Percentiles rank a stretch among this genome's conserved stretches.
phyloP scores from a whole-genome alignment of 2,888 invertebrate species.

The Tromatobia lineatoria region DNA sequence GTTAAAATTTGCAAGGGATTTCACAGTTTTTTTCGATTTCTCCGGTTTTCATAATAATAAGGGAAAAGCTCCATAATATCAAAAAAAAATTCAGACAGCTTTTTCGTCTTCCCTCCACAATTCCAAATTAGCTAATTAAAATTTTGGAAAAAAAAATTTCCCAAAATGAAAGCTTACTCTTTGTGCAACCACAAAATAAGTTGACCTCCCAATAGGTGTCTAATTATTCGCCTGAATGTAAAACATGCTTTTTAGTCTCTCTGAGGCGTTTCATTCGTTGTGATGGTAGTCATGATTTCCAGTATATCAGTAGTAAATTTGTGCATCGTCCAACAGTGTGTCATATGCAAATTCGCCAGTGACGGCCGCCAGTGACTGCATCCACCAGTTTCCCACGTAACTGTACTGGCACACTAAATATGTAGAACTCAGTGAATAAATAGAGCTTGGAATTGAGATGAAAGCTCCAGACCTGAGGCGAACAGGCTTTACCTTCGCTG shows the following conservation, averaged over 20 bases:
- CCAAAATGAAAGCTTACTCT: not conserved
- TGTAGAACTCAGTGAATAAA: conserved; percentile 30
- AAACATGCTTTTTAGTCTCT: not conserved
- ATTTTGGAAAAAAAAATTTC: no score
- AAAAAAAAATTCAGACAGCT: no score
- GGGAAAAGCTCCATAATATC: no score
- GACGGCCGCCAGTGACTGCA: conserved; percentile 15
- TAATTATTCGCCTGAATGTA: not conserved
- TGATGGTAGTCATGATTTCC: not conserved
- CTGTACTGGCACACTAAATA: conserved; percentile 28
- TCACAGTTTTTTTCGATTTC: no score
- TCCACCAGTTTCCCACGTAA: conserved; percentile 22
- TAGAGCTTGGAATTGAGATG: conserved; percentile 35
- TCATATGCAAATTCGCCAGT: conserved; percentile 58
- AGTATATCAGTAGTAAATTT: conserved; percentile 10
- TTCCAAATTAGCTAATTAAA: no score
- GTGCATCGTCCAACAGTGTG: conserved; percentile 5
- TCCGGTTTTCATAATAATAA: no score
- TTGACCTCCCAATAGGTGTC: not conserved
- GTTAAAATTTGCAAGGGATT: no score
- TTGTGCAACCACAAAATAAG: not conserved
- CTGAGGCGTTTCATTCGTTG: not conserved
- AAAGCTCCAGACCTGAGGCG: conserved; percentile 16
- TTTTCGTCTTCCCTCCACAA: no score
- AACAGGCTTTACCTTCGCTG: not conserved